These are phyloP conservation scores for Coboldia fuscipes DNA, from an alignment of 1,140 invertebrate species.

Conservation along the genomic window DNA sequence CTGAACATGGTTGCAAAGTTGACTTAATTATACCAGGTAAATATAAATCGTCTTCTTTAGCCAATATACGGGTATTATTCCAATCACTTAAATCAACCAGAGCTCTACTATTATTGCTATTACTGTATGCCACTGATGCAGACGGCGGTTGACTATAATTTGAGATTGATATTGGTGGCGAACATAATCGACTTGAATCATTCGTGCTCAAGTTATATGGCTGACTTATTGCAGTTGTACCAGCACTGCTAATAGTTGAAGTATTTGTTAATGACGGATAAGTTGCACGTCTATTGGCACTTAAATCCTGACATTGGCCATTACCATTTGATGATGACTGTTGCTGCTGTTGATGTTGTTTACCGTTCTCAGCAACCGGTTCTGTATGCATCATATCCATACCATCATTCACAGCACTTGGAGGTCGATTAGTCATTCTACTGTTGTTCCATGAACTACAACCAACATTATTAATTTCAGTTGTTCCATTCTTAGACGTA, in stretches of 20 bases:
- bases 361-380: not conserved
- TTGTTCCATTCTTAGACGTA: not conserved
- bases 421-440: not conserved
- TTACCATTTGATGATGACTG: not conserved
- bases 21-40: slow-evolving; percentile 51
- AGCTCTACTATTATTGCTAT: slow-evolving; percentile 25
- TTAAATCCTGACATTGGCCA: not conserved
- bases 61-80: slow-evolving; percentile 74
- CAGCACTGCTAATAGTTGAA: not conserved
- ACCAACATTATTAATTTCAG: not conserved
- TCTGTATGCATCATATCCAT: slow-evolving; percentile 2
- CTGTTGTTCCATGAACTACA: not conserved
- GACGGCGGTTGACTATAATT: slow-evolving; percentile 1
- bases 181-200: no score
- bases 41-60: slow-evolving; percentile 60
- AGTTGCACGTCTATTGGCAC: not conserved
- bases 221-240: not conserved
- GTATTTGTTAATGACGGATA: not conserved
- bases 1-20: slow-evolving; percentile 27
- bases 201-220: no score
- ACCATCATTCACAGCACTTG: not conserved
- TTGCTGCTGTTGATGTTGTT: slow-evolving; percentile 2
- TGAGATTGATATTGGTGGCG: slow-evolving; percentile 1
- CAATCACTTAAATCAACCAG: slow-evolving; percentile 79
- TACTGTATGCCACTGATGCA: slow-evolving; percentile 2